Evolutionary conservation across 2,888 invertebrate genomes (phyloP), one percentile per base, ranked within the genome.

Genomic region (Sclerodermus sp.): DNA sequence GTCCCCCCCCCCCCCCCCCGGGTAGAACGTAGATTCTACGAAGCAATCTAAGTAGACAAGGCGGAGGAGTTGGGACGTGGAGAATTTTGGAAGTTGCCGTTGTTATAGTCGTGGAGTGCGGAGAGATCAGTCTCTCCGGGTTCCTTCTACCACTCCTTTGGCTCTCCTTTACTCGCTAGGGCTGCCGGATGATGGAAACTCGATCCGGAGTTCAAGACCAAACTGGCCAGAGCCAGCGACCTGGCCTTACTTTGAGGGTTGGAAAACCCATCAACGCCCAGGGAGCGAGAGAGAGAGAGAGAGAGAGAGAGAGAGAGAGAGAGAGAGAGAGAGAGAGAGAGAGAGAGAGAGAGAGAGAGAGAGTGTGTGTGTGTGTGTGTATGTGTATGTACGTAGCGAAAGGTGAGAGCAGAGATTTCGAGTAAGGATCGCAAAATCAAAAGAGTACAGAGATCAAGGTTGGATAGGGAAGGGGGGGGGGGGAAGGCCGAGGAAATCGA

Each of bases 221-320:
- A 58, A 52, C 60, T 61, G 54, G 58, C 57, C 58, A 53, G n/a
- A n/a, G 47, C 43, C 58, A 64, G 60, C 60, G 54, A 51, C 58
- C 58, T 52, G 60, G 62, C 61, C 58, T 60, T 62, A 62, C 64
- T 66, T 57, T 54, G 55, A 59, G 58, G 62, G 61, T 58, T 53
- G 64, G 64, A 68, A 69, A 67, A 69, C 64, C 70, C 70, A 71
- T 72, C 70, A 69, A 63, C 67, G 62, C 57, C 52, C 54, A 42
- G 49, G 49, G 49, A 51, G 56, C 51, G 49, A 47, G 46, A 46
- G 60, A 55, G 39, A 53, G 49, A 42, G 49, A 48, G 49, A 47
- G 47, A 43, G 47, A 39, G 45, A 47, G 49, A 53, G 42, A 40
- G 34, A 44, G 10, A 40, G 17, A 40, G 36, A 14, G 6, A n/a